These are phyloP conservation scores for Pseudorectes ferrugineus DNA, from an alignment of 2,113 vertebrate species.

Conservation along the genomic window DNA sequence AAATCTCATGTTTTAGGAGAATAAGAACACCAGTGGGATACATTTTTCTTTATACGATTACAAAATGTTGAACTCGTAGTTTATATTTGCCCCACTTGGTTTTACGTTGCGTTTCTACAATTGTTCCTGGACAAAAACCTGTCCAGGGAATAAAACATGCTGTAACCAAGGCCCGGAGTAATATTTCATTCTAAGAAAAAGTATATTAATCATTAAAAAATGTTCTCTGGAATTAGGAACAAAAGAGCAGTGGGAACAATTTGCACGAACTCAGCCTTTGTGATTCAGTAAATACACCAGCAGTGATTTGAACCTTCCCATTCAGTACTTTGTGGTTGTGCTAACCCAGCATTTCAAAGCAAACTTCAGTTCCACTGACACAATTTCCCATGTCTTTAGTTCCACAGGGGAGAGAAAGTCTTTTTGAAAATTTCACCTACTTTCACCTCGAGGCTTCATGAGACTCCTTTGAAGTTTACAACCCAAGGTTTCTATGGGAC, in stretches of 20 bases:
- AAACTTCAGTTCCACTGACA: background rate
- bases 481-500: background rate
- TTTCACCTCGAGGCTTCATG: background rate
- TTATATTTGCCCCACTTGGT: background rate
- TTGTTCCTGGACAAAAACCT: background rate
- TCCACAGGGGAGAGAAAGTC: background rate
- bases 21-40: background rate
- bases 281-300: background rate
- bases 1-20: background rate
- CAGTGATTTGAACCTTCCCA: background rate
- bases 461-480: slow-evolving; percentile 38
- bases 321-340: background rate
- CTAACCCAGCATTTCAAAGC: slow-evolving; percentile 43
- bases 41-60: background rate
- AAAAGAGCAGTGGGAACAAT: slow-evolving; percentile 3
- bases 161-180: background rate
- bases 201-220: background rate
- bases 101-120: background rate
- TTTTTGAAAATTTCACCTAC: background rate
- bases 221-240: background rate
- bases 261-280: background rate
- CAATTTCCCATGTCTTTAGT: slow-evolving; percentile 6
- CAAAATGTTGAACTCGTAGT: background rate
- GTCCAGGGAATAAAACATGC: background rate
- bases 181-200: slow-evolving; percentile 10